A percentile compares a stretch with the other conserved stretches of the same genome.
phyloP scores from a whole-genome alignment of 2,888 invertebrate genomes.

The Sacculina carcini region DNA sequence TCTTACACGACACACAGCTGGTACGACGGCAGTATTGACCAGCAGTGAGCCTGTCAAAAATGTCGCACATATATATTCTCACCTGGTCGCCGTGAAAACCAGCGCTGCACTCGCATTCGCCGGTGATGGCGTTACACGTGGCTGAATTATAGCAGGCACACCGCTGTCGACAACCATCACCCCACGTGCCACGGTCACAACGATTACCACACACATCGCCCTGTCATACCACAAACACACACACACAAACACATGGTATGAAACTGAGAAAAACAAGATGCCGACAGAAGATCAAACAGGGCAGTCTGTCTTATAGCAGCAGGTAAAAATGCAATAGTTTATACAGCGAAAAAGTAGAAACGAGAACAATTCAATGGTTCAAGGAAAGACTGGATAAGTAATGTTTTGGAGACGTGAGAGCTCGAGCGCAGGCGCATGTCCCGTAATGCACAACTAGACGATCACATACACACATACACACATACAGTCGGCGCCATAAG shows the following conservation, averaged over 20 bases:
- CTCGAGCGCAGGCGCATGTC: no score
- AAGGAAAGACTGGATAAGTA: no score
- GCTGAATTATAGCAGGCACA: constrained; percentile 19
- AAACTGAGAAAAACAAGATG: neutral
- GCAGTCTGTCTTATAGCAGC: no score
- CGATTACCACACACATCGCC: constrained; percentile 40
- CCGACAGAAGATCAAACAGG: neutral
- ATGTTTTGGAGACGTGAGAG: no score
- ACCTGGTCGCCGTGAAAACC: constrained; percentile 15
- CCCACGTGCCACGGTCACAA: constrained; percentile 24
- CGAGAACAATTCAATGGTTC: no score
- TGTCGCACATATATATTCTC: neutral
- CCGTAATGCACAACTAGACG: no score
- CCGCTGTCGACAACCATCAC: constrained; percentile 15
- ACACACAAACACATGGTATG: neutral
- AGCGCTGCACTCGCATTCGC: constrained; percentile 17
- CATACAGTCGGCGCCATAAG: no score
- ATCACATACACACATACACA: no score
- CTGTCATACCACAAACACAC: constrained; percentile 16
- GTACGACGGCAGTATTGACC: neutral
- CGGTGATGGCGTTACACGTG: constrained; percentile 17
- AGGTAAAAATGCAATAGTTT: neutral
- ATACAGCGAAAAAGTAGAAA: neutral
- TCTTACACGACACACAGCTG: no score
- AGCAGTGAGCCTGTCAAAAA: no score